phyloP scores from a whole-genome alignment of 2,113 vertebrate genomes.

The Proterorhinus semilunaris region DNA sequence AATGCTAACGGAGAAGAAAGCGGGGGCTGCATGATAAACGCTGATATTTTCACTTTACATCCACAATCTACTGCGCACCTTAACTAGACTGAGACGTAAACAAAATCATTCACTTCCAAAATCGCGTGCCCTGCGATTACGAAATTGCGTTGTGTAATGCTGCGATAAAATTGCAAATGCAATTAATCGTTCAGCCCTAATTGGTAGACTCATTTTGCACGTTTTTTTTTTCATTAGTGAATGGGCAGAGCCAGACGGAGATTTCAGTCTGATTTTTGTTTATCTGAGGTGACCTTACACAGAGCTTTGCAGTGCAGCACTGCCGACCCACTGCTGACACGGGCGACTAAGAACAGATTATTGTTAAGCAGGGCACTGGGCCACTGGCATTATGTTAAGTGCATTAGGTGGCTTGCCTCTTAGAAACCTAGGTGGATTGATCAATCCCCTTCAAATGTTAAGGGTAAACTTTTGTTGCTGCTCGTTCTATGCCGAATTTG shows the following conservation, averaged over 20 bases:
- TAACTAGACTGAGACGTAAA: too few relatives aligned
- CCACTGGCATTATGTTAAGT: slow-evolving; percentile 40
- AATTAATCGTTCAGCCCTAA: neutral
- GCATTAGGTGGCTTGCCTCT: slow-evolving; percentile 31
- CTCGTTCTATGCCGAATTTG: neutral
- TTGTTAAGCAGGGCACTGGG: slow-evolving; percentile 60
- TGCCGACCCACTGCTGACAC: slow-evolving; percentile 34
- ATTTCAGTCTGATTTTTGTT: neutral
- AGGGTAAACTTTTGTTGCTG: slow-evolving; percentile 1
- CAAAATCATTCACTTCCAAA: too few relatives aligned
- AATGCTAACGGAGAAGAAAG: too few relatives aligned
- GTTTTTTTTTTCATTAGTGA: neutral
- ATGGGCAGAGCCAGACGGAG: neutral
- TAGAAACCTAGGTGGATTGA: slow-evolving; percentile 38
- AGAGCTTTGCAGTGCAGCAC: neutral
- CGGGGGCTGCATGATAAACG: too few relatives aligned
- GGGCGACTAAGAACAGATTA: slow-evolving; percentile 47
- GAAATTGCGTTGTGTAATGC: too few relatives aligned
- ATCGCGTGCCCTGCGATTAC: too few relatives aligned
- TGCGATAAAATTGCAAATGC: too few relatives aligned
- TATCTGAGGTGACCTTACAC: slow-evolving; percentile 10
- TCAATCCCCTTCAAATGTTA: slow-evolving; percentile 18
- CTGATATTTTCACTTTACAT: too few relatives aligned
- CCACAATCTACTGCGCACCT: too few relatives aligned
- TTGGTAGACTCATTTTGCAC: neutral